Evolutionary conservation across 2,113 vertebrate species (phyloP), one percentile per base, ranked within the genome.

Genomic region (Lagopus muta): DNA sequence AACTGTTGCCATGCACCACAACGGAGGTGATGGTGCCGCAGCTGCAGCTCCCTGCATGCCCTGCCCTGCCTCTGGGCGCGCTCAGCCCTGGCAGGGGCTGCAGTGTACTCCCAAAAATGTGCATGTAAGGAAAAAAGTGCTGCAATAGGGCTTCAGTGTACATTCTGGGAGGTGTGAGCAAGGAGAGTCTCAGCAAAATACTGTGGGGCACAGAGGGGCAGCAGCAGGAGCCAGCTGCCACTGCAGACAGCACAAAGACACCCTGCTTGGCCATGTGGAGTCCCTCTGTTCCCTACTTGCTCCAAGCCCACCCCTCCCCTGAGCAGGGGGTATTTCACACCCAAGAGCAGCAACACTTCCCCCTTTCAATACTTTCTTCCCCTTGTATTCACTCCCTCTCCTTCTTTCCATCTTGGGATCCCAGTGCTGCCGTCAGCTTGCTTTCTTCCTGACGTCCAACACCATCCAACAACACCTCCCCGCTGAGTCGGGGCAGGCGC

Each of bases 401-500:
- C 3, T n/a, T 58, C 83, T 89, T 93, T 89, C 87, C 87, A 80
- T 92, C 95, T n/a, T 80, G 48, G 66, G 89, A 92, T 87, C 50
- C 65, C 5, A 55, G 48, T 15, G 22, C 79, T 83, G 82, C 90
- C 5, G 38, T 72, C 91, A 82, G 88, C 72, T 91, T 84, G 66
- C 40, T 96, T 93, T 58, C 85, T 84, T 93, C 89, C 85, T 91
- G 89, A 95, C 76, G 91, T 94, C 90, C 69, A 93, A 95, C 94
- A 95, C 94, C 96, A 82, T 93, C 79, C 86, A 86, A 86, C 76
- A 95, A 94, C 92, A 86, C 50, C 76, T 90, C 93, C 94, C 95
- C 38, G 94, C 79, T 4, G 94, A 71, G 95, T 22, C 84, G 58
- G 88, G 66, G 84, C 95, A 69, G 86, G 50, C 43, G 54, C 95